Conservation (phyloP, 2,113 vertebrate genomes). For the Mus pahari region DNA sequence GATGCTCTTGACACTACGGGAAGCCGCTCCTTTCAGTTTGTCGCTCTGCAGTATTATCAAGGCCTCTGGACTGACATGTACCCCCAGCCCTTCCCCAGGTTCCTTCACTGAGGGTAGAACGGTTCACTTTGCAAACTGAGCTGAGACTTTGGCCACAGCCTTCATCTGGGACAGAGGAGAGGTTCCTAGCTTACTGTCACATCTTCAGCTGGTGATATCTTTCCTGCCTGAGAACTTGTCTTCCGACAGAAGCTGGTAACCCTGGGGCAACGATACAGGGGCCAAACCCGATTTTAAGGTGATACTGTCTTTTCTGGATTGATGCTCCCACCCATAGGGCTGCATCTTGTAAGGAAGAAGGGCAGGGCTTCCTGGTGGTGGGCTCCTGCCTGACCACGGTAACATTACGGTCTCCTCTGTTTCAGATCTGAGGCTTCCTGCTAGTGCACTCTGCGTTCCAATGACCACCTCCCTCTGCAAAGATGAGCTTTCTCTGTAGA, state of each 20-base stretch:
- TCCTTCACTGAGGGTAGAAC: not conserved
- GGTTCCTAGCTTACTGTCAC: not conserved
- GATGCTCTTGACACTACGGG: not conserved
- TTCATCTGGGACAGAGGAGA: fast-evolving
- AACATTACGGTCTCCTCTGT: too few species aligned
- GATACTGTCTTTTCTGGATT: not conserved
- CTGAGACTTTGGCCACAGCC: fast-evolving
- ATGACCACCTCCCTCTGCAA: too few species aligned
- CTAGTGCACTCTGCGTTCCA: too few species aligned
- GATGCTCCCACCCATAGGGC: not conserved
- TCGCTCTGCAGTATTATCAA: fast-evolving
- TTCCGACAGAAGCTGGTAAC: not conserved
- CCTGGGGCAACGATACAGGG: fast-evolving
- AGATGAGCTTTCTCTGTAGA: not conserved
- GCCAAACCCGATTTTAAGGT: too few species aligned
- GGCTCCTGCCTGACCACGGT: too few species aligned
- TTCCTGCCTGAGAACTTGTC: not conserved
- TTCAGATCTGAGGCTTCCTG: not conserved
- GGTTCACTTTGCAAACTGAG: not conserved
- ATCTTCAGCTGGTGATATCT: not conserved
- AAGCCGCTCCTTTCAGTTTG: fast-evolving
- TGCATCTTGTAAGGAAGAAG: not conserved
- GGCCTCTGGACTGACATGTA: not conserved
- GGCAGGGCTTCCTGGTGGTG: not conserved
- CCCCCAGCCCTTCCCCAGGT: not conserved